Evolutionary conservation across 2,888 invertebrate species (phyloP).

Genomic region (Cordilura impudica): DNA sequence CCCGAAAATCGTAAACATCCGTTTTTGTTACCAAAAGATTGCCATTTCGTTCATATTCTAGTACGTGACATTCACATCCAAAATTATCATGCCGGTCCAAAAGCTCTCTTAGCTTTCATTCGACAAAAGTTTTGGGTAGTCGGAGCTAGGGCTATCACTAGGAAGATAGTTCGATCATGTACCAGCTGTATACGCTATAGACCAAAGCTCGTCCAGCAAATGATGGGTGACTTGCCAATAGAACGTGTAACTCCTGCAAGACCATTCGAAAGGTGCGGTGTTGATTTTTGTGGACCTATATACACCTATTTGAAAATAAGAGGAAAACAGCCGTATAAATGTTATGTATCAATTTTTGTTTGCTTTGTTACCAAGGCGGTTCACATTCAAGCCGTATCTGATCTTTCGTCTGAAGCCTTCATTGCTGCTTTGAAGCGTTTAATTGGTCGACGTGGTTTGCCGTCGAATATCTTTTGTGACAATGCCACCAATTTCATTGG

Average conservation of each 20-base stretch:
- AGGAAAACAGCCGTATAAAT: slow-evolving; percentile 18
- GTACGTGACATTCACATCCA: slow-evolving; percentile 19
- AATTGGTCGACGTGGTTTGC: slow-evolving; percentile 26
- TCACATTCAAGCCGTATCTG: too few relatives aligned
- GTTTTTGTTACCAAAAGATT: slow-evolving; percentile 25
- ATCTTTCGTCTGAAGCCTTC: slow-evolving; percentile 29
- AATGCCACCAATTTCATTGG: too few relatives aligned
- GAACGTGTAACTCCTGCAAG: background rate
- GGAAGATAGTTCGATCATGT: slow-evolving; percentile 12
- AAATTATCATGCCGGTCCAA: slow-evolving; percentile 45
- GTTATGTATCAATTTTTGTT: background rate
- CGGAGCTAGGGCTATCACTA: background rate
- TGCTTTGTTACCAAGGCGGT: slow-evolving; percentile 17
- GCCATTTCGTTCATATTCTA: background rate
- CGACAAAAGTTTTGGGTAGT: slow-evolving; percentile 42
- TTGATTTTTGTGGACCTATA: background rate
- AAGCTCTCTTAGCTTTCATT: slow-evolving; percentile 41
- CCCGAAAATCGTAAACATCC: slow-evolving; percentile 22
- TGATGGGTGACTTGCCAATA: too few relatives aligned
- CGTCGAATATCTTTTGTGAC: slow-evolving; percentile 3
- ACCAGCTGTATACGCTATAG: background rate
- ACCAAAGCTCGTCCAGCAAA: background rate
- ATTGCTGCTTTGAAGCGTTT: slow-evolving; percentile 27
- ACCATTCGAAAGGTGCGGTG: slow-evolving; percentile 10
- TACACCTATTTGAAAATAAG: too few relatives aligned